Percentiles rank a stretch among this genome's conserved stretches.
These are phyloP conservation scores for Drosophila ezoana DNA, from an alignment of 2,888 invertebrate genomes.

Conservation along the genomic window DNA sequence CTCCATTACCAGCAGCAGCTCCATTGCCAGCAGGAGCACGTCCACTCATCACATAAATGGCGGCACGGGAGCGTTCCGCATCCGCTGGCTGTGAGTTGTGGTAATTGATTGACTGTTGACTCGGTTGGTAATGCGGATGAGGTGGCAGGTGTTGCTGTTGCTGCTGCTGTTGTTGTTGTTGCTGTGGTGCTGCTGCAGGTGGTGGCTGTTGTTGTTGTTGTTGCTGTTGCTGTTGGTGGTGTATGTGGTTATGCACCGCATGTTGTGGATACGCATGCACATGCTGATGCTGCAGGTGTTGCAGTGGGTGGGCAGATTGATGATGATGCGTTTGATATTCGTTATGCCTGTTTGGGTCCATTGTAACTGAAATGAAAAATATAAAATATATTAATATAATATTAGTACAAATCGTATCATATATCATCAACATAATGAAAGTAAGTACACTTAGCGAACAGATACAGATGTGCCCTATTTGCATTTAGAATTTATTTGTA, in stretches of 20 bases:
- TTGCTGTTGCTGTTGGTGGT: conserved; percentile 16
- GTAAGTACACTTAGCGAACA: too few relatives aligned
- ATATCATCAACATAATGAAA: too few relatives aligned
- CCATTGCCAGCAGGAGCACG: conserved; percentile 14
- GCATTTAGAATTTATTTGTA: too few relatives aligned
- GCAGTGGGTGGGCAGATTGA: conserved; percentile 41
- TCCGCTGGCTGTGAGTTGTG: conserved; percentile 33
- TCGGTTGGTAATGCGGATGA: conserved; percentile 23
- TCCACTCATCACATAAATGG: conserved; percentile 47
- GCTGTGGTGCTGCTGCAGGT: conserved; percentile 13
- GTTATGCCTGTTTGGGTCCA: conserved; percentile 82
- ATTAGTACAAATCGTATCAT: too few relatives aligned
- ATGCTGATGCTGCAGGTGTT: conserved; percentile 44
- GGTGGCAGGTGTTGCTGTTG: conserved; percentile 20
- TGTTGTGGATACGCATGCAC: conserved; percentile 39
- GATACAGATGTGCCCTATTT: too few relatives aligned
- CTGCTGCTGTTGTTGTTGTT: conserved; percentile 20
- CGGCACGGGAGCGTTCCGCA: conserved; percentile 22
- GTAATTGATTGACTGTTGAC: conserved; percentile 29
- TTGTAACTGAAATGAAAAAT: conserved; percentile 55
- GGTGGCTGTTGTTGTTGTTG: conserved; percentile 33
- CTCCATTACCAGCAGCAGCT: not conserved
- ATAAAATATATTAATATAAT: not conserved
- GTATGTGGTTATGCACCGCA: conserved; percentile 37
- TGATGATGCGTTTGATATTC: conserved; percentile 77